Evolutionary conservation across 2,888 invertebrate genomes (phyloP).

Genomic region (Drosophila heteroneura): DNA sequence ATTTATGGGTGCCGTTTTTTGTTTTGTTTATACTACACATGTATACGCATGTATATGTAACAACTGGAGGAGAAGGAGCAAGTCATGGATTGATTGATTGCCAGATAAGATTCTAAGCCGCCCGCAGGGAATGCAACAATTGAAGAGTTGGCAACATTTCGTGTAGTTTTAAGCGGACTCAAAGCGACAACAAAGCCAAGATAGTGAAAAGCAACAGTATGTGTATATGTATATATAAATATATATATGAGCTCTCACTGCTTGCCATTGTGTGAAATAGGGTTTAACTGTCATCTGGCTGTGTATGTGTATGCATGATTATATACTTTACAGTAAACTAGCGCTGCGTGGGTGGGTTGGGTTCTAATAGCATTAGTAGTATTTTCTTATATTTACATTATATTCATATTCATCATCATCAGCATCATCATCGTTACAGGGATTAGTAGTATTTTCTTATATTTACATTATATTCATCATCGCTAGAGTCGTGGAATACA

Average conservation of each 20-base stretch:
- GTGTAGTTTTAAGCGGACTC: slow-evolving; percentile 14
- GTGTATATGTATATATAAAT: too few relatives aligned
- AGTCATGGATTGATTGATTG: slow-evolving; percentile 36
- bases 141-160: slow-evolving; percentile 12
- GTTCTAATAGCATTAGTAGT: neutral
- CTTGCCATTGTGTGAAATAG: neutral
- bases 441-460: neutral
- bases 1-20: slow-evolving; percentile 41
- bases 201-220: slow-evolving; percentile 8
- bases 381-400: neutral
- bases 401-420: neutral
- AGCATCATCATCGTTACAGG: neutral
- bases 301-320: neutral
- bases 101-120: slow-evolving; percentile 17
- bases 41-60: neutral
- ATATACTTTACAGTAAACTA: neutral
- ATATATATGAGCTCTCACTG: neutral
- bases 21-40: neutral
- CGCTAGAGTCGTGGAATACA: neutral
- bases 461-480: neutral
- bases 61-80: neutral
- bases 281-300: neutral
- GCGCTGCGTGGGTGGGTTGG: neutral
- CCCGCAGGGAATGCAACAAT: slow-evolving; percentile 13
- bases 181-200: slow-evolving; percentile 2